Evolutionary conservation across 2,888 invertebrate genomes (phyloP).

Genomic region (Plutella xylostella): DNA sequence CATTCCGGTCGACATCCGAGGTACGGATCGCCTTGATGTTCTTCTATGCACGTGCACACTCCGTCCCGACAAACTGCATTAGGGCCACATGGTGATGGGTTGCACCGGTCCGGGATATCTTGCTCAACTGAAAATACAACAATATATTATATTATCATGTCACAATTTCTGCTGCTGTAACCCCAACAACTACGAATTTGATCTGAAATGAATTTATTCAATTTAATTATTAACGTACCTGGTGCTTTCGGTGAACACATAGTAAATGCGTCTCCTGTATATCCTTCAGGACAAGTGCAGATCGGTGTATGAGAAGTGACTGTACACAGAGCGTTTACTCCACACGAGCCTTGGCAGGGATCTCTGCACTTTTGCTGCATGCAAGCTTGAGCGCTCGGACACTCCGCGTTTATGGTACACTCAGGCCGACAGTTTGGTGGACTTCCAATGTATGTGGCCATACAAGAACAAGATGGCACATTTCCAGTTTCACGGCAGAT

Average conservation of each 20-base stretch:
- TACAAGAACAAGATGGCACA: slow-evolving; percentile 74
- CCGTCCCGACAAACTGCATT: slow-evolving; percentile 71
- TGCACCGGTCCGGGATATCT: slow-evolving; percentile 50
- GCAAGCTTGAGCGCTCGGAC: slow-evolving; percentile 75
- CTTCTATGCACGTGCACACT: slow-evolving; percentile 70
- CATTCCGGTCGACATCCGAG: slow-evolving; percentile 78
- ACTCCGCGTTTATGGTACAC: slow-evolving; percentile 78
- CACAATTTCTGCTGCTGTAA: background rate
- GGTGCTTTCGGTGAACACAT: slow-evolving; percentile 56
- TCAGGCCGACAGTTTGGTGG: slow-evolving; percentile 78
- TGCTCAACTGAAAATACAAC: slow-evolving; percentile 30
- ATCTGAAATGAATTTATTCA: background rate
- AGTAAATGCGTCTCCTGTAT: slow-evolving; percentile 75
- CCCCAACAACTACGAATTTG: background rate
- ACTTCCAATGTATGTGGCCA: slow-evolving; percentile 69
- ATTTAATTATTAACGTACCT: slow-evolving; percentile 28
- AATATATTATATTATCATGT: background rate
- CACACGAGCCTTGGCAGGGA: slow-evolving; percentile 79
- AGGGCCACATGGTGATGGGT: slow-evolving; percentile 75
- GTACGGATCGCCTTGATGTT: slow-evolving; percentile 76
- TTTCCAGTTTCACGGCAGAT: slow-evolving; percentile 70
- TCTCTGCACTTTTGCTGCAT: slow-evolving; percentile 78
- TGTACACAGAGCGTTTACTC: slow-evolving; percentile 69
- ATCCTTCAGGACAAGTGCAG: slow-evolving; percentile 78
- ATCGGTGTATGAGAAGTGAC: slow-evolving; percentile 80